Base-by-base conservation (phyloP, 2,888 invertebrate species). In the Flexamia atlantica region DNA sequence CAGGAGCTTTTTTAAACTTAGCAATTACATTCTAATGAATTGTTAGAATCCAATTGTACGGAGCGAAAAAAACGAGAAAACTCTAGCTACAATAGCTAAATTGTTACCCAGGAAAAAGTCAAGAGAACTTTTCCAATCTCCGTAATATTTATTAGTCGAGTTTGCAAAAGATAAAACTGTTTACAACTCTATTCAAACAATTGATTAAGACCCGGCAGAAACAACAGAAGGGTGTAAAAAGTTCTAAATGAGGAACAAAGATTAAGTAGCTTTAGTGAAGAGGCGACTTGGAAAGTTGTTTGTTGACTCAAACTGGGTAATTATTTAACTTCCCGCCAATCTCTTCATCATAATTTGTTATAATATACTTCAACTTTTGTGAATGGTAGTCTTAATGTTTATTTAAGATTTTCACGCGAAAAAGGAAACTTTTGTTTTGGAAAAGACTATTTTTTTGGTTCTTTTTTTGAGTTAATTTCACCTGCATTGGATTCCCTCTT, bases 181-280 rank as follows among this genome's bases (percentile, higher is more conserved):
- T 64, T 64, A 64, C 64, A 64, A 64, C 64, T 64, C 64, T 25
- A 64, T 64, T 64, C 30, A 64, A 30, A 64, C 64, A 64, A 64
- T 64, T 64, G 64, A 64, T 64, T 64, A 64, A 72, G 72, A 72
- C 17, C 40, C 72, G n/a, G 72, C 40, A 12, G 72, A 40, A 40
- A 40, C 40, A 72, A 72, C 42, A 42, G 28, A 28, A 14, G 57
- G 14, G 28, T 4, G 64, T 64, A 64, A 64, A 64, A 64, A 64
- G 10, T 64, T 64, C 28, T 64, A 64, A 64, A 64, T 64, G 28
- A 12, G 30, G 30, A 64, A 64, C 64, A 64, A 64, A 40, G 42
- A 36, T 72, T 72, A 72, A 72, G 72, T 72, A 72, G 72, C 72
- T 23, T 72, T 23, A 42, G 40, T 40, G 12, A 72, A 72, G 72